A percentile compares a stretch with the other conserved stretches of the same genome.
phyloP scores from a whole-genome alignment of 1,140 invertebrate species.

The Aporrectodea caliginosa region DNA sequence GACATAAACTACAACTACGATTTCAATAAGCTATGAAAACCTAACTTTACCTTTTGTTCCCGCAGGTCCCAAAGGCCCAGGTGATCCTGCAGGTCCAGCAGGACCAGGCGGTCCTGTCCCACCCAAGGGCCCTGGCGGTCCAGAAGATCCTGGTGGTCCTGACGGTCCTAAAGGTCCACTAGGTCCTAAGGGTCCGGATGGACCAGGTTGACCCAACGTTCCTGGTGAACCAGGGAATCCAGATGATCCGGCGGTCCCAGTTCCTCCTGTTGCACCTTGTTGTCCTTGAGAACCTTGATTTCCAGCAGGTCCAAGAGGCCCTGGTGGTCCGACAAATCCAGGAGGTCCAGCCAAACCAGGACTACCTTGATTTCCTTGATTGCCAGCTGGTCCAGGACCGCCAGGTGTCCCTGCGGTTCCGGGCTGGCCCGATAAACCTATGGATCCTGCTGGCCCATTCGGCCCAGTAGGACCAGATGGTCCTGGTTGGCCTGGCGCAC shows the following conservation, averaged over 20 bases:
- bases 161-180: constrained; percentile 7
- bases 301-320: background rate
- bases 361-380: constrained; percentile 12
- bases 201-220: constrained; percentile 15
- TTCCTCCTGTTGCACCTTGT: background rate
- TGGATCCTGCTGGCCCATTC: background rate
- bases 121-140: background rate
- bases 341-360: constrained; percentile 18
- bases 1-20: no score
- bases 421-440: background rate
- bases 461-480: background rate
- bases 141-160: constrained; percentile 26
- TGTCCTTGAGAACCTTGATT: background rate
- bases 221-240: constrained; percentile 20
- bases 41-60: constrained; percentile 10
- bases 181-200: constrained; percentile 23
- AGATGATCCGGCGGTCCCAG: constrained; percentile 24
- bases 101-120: background rate
- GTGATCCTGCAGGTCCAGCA: constrained; percentile 17
- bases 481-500: background rate
- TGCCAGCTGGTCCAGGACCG: constrained; percentile 5
- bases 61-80: constrained; percentile 12
- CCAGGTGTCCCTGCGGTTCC: constrained; percentile 8
- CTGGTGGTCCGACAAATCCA: constrained; percentile 23
- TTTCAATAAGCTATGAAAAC: no score